A percentile compares a stretch with the other conserved stretches of the same genome.
Evolutionary conservation across 2,888 invertebrate genomes (phyloP).

Genomic region (Watsonalla cultraria): DNA sequence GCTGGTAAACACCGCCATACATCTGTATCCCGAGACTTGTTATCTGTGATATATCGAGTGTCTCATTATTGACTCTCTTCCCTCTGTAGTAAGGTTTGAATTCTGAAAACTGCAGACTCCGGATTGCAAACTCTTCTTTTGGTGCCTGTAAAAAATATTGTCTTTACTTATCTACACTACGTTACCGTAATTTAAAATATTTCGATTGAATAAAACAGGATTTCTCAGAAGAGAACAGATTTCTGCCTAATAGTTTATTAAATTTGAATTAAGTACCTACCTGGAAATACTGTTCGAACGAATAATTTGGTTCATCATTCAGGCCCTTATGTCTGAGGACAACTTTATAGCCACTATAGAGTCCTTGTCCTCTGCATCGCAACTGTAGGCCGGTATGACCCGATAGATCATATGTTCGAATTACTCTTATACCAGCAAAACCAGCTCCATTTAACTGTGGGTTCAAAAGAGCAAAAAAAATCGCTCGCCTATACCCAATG

Average conservation of each 20-base stretch:
- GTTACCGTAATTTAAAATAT: background rate
- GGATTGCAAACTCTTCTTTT: conserved; percentile 70
- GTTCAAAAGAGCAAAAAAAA: conserved; percentile 81
- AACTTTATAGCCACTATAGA: conserved; percentile 79
- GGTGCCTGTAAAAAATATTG: conserved; percentile 62
- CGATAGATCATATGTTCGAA: conserved; percentile 68
- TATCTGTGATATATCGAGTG: conserved; percentile 76
- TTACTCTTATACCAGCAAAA: conserved; percentile 80
- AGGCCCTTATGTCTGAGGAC: conserved; percentile 78
- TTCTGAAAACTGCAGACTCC: conserved; percentile 72
- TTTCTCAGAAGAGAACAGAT: no score
- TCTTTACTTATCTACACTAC: conserved; percentile 20
- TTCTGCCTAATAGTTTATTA: no score
- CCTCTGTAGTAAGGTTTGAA: conserved; percentile 82
- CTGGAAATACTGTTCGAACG: conserved; percentile 80
- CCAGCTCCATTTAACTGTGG: conserved; percentile 84
- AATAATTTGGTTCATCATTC: conserved; percentile 76
- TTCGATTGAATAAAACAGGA: no score
- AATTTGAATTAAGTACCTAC: conserved; percentile 32
- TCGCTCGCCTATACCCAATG: conserved; percentile 77
- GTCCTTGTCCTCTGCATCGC: conserved; percentile 79
- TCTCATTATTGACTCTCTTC: conserved; percentile 72
- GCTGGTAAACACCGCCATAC: conserved; percentile 82
- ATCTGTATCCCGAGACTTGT: conserved; percentile 82
- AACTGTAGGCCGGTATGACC: conserved; percentile 70